phyloP scores from a whole-genome alignment of 2,113 vertebrate species.

The Phalacrocorax brasilianus region DNA sequence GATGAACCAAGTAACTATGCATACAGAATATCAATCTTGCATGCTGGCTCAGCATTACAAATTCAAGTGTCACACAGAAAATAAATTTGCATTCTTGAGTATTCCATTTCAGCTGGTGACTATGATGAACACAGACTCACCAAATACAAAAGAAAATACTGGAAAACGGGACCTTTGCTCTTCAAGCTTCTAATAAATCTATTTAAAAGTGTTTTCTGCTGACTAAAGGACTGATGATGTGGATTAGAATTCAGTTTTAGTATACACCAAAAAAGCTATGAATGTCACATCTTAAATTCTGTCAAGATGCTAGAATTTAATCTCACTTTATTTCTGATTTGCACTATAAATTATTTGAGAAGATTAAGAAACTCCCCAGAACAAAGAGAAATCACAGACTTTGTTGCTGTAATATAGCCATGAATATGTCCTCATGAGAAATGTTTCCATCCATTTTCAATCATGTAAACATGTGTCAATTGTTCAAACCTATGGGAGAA shows the following conservation, averaged over 20 bases:
- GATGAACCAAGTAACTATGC: background rate
- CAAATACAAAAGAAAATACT: background rate
- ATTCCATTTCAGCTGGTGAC: background rate
- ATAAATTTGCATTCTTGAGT: constrained; percentile 38
- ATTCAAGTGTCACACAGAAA: constrained; percentile 26
- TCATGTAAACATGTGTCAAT: background rate
- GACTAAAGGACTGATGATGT: background rate
- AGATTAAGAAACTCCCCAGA: background rate
- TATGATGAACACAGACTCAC: background rate
- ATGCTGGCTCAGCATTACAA: constrained; percentile 19
- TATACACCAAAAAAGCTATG: background rate
- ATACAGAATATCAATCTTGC: background rate
- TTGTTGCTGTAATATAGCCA: background rate
- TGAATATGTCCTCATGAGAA: background rate
- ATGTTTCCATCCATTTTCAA: background rate
- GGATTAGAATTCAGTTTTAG: background rate
- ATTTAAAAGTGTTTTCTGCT: background rate
- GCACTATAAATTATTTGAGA: background rate
- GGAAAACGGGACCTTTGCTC: background rate
- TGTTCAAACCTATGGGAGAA: background rate
- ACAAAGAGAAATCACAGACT: background rate
- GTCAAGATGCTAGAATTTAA: background rate
- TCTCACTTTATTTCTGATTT: background rate
- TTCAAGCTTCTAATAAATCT: constrained; percentile 2
- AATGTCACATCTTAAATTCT: background rate